Base-by-base conservation (phyloP, 2,888 invertebrate genomes). In the Epicampocera succincta region DNA sequence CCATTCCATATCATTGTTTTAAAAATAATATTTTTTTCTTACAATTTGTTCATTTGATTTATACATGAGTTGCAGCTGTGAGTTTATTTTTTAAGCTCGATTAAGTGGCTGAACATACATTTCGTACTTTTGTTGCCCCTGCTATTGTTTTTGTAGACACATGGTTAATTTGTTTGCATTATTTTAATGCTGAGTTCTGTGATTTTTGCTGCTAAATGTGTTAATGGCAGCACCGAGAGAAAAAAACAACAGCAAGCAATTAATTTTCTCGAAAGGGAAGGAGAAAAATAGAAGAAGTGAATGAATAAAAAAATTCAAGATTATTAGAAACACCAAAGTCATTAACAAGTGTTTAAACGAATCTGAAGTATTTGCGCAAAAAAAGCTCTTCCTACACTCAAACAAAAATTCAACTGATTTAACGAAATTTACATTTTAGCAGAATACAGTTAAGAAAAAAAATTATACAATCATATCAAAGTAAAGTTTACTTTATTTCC, bases 11-110 rank as follows among this genome's bases (percentile, higher is more conserved):
- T 17, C 33, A 71, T 56, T 56, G 25, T 63, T 56, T 33, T 48
- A 6, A 33, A 61, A 61, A 63, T 42, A 77, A 56, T 29, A 58
- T 48, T 63, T 63, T 63, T 63, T 72, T 21, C 19, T 61, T 72
- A 40, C 46, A 29, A 60, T 29, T 6, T 65, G 52, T 52, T 44
- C 38, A 54, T 81, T 66, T 54, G 46, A 82, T 71, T 82, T 74
- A 82, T 58, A 52, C 69, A 65, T 42, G 58, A 69, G 56, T 44
- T 73, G 83, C 83, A 79, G 79, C 76, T 83, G 78, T 61, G 73
- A 75, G 72, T 68, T 76, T 80, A 69, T 63, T 76, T 65, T 81
- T 84, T 76, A 84, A 84, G 85, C 85, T 85, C 84, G 83, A 85
- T 85, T 85, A 85, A 85, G 80, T 84, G 76, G 80, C 79, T 84